Conservation (phyloP, 1,140 invertebrate genomes). For the Bombus haemorrhoidalis region DNA sequence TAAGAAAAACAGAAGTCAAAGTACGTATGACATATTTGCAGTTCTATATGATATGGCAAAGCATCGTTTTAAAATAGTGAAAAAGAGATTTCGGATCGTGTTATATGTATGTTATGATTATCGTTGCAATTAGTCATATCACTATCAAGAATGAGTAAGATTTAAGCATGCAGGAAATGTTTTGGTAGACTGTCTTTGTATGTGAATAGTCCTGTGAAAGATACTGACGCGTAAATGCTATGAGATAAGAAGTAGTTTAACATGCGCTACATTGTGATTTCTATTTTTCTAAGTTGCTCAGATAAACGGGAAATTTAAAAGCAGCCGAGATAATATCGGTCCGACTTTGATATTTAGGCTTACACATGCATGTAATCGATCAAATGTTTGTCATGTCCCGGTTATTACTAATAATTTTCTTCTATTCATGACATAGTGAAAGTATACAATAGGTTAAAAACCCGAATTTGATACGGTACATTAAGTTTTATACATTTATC, state of each 20-base stretch:
- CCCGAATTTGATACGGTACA: background rate
- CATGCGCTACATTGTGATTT: slow-evolving; percentile 39
- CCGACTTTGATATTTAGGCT: slow-evolving; percentile 8
- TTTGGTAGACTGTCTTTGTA: slow-evolving; percentile 36
- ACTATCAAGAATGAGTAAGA: slow-evolving; percentile 63
- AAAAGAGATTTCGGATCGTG: background rate
- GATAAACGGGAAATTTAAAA: slow-evolving; percentile 27
- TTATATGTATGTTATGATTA: slow-evolving; percentile 41
- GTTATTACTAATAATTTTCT: background rate
- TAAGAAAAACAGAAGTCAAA: background rate
- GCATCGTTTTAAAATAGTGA: background rate
- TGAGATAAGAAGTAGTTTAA: slow-evolving; percentile 55
- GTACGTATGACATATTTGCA: background rate
- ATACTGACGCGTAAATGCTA: slow-evolving; percentile 33
- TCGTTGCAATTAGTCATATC: slow-evolving; percentile 55
- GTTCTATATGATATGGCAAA: background rate
- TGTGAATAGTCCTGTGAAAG: slow-evolving; percentile 20
- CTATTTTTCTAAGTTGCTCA: slow-evolving; percentile 38
- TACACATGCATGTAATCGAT: background rate
- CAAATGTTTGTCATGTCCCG: background rate
- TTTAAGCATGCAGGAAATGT: slow-evolving; percentile 51
- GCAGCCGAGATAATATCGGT: background rate
- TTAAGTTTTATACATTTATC: background rate
- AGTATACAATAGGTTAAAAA: background rate
- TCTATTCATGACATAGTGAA: background rate